Base-by-base conservation (phyloP, 2,797 vertebrate species). In the Carduelis carduelis region DNA sequence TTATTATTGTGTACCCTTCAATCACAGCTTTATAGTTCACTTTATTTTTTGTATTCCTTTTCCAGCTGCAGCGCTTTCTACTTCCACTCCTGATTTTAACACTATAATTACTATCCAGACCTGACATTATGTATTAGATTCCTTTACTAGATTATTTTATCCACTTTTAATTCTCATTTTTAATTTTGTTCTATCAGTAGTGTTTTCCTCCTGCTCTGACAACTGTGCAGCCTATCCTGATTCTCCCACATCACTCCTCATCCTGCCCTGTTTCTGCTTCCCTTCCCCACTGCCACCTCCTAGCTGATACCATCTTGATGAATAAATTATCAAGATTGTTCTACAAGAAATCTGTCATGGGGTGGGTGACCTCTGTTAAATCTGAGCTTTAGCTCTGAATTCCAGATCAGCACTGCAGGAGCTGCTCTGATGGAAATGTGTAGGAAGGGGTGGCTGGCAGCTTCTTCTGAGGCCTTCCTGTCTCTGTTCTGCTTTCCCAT, bases 281-380 rank as follows among this genome's bases (percentile, higher is more conserved):
- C 53, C 60, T 72, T 93, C 81, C 89, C 59, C 53, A 80, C 61
- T 84, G 66, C 61, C 90, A 64, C 9, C 78, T 94, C 85, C 49
- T 72, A 80, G 82, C 56, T 96, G 95, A 84, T 96, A 94, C 50
- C 69, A 94, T 96, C 82, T 93, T 95, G 87, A 88, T 97, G 96
- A 97, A 97, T 97, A 97, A 97, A 95, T 97, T 96, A 96, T 93
- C 96, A 95, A 71, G 70, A 96, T 92, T 97, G 93, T 93, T 97
- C 95, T 96, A 97, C 82, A 96, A 96, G 95, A 89, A 97, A 94
- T 89, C 83, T 92, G 91, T 89, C 93, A 72, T 84, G 86, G 94
- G 91, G 86, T 90, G 17, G 76, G 83, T 96, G 95, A 97, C 95
- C 95, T 96, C 96, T 90, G 78, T 85, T 56, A 93, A 95, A 96